Base-by-base conservation (phyloP, 2,888 invertebrate species). In the Saturnia pavonia region DNA sequence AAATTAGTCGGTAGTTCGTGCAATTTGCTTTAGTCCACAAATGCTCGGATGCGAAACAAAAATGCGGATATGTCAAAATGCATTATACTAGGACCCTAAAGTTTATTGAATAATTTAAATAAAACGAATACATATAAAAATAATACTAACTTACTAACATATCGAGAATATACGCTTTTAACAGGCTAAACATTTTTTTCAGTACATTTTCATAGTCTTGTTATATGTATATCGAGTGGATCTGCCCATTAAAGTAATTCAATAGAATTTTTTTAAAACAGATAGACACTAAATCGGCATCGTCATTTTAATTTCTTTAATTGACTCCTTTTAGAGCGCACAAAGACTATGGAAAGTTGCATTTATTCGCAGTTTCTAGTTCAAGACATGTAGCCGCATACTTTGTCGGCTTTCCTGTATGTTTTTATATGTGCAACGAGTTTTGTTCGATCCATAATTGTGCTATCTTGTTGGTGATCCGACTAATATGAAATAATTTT, bases 211-310 rank as follows among this genome's bases (percentile, higher is more conserved):
- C 76, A 80, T 80, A 79, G 72, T 80, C 25, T 14, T 60, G 6
- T 14, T 60, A 27, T n/a, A n/a, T n/a, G n/a, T n/a, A n/a, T 60
- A 60, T 76, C 72, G 71, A 75, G 77, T 74, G 72, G 79, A 83
- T 84, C 79, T n/a, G 12, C 77, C 87, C 89, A 85, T 88, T 86
- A 84, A 84, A 80, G 87, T 78, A 86, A 87, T 87, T 88, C 85
- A 88, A 89, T 87, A 74, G 86, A 79, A 85, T 88, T 85, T 82
- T n/a, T 84, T 88, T 79, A 78, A 83, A 82, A 79, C 80, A 75
- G 74, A 75, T 69, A 57, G 45, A 67, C 34, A 27, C 57, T 25
- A 57, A 60, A 60, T 60, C 70, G 25, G 63, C 43, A 69, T 68
- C 51, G 51, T 48, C 34, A 27, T 27, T 60, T 60, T 60, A 60